These are phyloP conservation scores for Carposina sasakii DNA, from an alignment of 1,140 invertebrate genomes.

Conservation along the genomic window DNA sequence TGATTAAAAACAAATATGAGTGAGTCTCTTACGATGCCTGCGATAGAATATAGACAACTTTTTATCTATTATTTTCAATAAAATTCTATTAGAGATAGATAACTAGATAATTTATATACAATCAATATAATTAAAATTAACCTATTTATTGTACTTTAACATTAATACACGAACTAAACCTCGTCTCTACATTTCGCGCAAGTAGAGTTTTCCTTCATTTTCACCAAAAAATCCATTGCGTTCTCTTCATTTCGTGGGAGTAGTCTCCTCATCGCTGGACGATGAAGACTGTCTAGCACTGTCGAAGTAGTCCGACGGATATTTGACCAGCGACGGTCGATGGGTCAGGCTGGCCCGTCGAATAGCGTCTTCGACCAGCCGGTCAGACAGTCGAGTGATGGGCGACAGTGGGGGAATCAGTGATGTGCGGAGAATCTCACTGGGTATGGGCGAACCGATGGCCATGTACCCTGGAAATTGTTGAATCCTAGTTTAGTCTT, in stretches of 20 bases:
- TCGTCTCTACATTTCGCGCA: too few species aligned
- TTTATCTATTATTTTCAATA: too few species aligned
- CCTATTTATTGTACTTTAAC: slow-evolving; percentile 21
- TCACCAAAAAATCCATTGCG: too few species aligned
- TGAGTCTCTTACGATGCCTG: too few species aligned
- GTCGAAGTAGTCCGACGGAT: slow-evolving; percentile 55
- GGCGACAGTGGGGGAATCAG: slow-evolving; percentile 21
- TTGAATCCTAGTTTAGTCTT: too few species aligned
- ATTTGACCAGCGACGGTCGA: slow-evolving; percentile 49
- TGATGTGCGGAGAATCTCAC: slow-evolving; percentile 22
- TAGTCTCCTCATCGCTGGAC: slow-evolving; percentile 50
- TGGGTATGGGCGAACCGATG: slow-evolving; percentile 24
- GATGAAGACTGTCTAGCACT: slow-evolving; percentile 40
- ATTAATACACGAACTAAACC: too few species aligned
- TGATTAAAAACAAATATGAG: too few species aligned
- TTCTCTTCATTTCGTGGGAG: slow-evolving; percentile 15
- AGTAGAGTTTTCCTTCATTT: too few species aligned
- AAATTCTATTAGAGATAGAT: too few species aligned
- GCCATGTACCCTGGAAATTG: slow-evolving; percentile 46
- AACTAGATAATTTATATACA: too few species aligned
- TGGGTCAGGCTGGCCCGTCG: slow-evolving; percentile 48
- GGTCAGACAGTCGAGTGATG: slow-evolving; percentile 38
- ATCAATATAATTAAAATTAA: slow-evolving; percentile 20
- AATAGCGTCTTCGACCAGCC: slow-evolving; percentile 57
- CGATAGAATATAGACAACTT: too few species aligned